Evolutionary conservation across 1,140 invertebrate species (phyloP).

Genomic region (Drosophila azteca): DNA sequence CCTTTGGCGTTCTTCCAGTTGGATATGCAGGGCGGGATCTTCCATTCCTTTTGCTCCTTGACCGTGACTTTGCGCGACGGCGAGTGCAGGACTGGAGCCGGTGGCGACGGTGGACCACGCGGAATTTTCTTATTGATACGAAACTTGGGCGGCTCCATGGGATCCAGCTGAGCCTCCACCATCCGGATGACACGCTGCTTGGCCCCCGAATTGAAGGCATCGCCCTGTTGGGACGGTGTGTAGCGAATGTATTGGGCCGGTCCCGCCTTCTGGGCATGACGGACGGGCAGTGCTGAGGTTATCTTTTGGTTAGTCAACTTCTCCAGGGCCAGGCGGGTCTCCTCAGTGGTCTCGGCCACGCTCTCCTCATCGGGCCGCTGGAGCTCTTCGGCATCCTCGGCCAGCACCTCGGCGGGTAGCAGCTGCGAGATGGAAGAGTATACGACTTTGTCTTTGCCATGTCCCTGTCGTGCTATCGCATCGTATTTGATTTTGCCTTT

Average conservation of each 20-base stretch:
- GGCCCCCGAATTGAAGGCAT: constrained; percentile 97
- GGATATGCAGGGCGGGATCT: constrained; percentile 99
- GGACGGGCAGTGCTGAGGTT: constrained; percentile 96
- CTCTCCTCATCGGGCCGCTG: constrained; percentile 94
- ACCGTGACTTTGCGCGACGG: constrained; percentile 98
- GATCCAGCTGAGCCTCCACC: constrained; percentile 98
- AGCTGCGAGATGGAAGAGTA: constrained; percentile 98
- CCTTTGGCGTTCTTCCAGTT: constrained; percentile 99
- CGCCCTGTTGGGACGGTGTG: constrained; percentile 98
- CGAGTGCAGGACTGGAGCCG: constrained; percentile 95
- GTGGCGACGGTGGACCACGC: constrained; percentile 98
- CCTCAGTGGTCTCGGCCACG: constrained; percentile 93
- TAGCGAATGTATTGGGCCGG: constrained; percentile 98
- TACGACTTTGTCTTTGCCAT: constrained; percentile 98
- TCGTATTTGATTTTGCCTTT: constrained; percentile 99
- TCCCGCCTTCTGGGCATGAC: constrained; percentile 94
- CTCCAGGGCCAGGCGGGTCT: constrained; percentile 92
- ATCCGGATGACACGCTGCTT: constrained; percentile 99
- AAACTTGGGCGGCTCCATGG: constrained; percentile 99
- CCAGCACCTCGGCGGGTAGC: constrained; percentile 95
- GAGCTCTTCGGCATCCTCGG: constrained; percentile 95
- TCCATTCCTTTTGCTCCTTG: constrained; percentile 99
- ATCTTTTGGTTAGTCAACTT: constrained; percentile 95
- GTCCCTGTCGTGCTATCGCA: constrained; percentile 96
- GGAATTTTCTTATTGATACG: constrained; percentile 98